phyloP scores from a whole-genome alignment of 2,888 invertebrate species.

The Drosophila lacicola region DNA sequence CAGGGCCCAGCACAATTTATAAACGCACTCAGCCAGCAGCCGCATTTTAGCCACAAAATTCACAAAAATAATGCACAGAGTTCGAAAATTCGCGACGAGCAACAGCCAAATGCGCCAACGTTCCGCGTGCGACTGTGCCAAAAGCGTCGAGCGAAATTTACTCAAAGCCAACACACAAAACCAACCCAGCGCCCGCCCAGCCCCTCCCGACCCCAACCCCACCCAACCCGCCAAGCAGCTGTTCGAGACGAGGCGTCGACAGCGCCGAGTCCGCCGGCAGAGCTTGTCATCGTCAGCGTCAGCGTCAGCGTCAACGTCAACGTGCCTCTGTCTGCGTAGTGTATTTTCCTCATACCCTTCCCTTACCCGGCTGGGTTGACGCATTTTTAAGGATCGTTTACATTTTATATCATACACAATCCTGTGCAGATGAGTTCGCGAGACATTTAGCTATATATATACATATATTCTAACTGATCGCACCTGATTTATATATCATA shows the following conservation, averaged over 20 bases:
- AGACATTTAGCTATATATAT: too few relatives aligned
- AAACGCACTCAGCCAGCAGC: slow-evolving; percentile 20
- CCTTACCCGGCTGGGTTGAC: not conserved
- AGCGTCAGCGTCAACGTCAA: slow-evolving; percentile 13
- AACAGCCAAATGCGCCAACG: slow-evolving; percentile 64
- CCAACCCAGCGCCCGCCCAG: slow-evolving; percentile 10
- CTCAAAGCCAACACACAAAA: slow-evolving; percentile 19
- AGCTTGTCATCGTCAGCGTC: slow-evolving; percentile 23
- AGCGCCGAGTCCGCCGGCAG: slow-evolving; percentile 20
- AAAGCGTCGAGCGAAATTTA: slow-evolving; percentile 59
- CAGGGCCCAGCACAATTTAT: slow-evolving; percentile 40
- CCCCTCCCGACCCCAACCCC: slow-evolving; percentile 6
- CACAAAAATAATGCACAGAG: not conserved
- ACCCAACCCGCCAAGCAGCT: slow-evolving; percentile 19
- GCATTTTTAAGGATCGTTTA: too few relatives aligned
- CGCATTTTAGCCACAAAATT: slow-evolving; percentile 34
- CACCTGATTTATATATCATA: too few relatives aligned
- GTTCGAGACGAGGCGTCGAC: slow-evolving; percentile 47
- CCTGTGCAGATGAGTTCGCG: too few relatives aligned
- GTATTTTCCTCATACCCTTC: slow-evolving; percentile 18
- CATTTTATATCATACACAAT: too few relatives aligned
- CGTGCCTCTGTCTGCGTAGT: slow-evolving; percentile 19
- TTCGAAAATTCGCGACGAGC: slow-evolving; percentile 5
- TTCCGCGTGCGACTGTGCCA: slow-evolving; percentile 61
- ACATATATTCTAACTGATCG: too few relatives aligned